Conservation (phyloP, 2,797 vertebrate species). For the Ispidina picta region DNA sequence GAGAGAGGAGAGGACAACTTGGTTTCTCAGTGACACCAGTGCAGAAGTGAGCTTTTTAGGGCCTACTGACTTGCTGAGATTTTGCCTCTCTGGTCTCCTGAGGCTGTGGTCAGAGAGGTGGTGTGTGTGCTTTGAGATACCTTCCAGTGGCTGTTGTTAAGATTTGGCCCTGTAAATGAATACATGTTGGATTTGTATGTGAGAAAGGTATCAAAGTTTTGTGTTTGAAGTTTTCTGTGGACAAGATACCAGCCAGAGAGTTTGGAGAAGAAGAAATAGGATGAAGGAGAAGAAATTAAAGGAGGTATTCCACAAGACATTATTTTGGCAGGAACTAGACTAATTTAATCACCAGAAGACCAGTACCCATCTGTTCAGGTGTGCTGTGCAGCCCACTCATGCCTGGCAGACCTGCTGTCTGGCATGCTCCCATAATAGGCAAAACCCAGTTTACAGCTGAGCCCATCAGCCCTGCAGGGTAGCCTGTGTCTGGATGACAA, state of each 20-base stretch:
- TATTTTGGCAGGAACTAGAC: not conserved
- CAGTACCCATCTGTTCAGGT: not conserved
- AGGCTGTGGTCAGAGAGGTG: not conserved
- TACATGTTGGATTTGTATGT: accelerated
- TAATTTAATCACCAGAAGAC: not conserved
- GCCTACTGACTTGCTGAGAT: not conserved
- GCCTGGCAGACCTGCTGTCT: not conserved
- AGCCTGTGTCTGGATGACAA: not conserved
- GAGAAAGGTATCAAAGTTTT: not conserved
- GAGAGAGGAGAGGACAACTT: not conserved
- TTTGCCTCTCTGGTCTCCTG: not conserved
- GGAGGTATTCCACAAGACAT: accelerated
- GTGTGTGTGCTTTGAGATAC: not conserved
- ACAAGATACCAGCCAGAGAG: not conserved
- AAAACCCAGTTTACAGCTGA: not conserved
- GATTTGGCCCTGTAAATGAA: not conserved
- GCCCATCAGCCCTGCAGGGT: not conserved
- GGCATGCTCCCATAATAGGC: not conserved
- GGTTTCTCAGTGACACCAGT: not conserved
- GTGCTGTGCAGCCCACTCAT: not conserved
- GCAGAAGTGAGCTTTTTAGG: not conserved
- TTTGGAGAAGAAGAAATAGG: not conserved
- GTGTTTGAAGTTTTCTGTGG: not conserved
- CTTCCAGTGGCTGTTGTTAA: not conserved
- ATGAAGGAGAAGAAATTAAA: not conserved